Conservation (phyloP, 2,113 vertebrate genomes). For the Jacana jacana region DNA sequence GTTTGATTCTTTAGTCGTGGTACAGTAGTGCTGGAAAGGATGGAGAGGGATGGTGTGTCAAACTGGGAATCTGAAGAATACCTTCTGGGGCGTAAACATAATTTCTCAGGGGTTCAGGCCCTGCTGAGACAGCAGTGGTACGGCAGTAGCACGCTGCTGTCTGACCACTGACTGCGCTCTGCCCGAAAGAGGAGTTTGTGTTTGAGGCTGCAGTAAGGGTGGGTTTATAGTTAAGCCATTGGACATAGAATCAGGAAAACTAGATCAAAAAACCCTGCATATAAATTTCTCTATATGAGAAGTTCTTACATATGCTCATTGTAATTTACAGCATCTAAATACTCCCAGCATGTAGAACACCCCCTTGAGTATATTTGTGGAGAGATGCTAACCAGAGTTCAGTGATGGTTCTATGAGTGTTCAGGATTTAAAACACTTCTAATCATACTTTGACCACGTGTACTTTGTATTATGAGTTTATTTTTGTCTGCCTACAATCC, state of each 20-base stretch:
- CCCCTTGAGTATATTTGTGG: neutral
- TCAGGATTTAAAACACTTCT: neutral
- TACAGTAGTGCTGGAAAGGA: neutral
- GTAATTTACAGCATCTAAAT: neutral
- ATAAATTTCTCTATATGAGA: neutral
- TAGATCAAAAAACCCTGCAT: neutral
- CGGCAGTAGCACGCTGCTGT: neutral
- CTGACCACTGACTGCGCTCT: neutral
- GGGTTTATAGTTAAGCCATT: neutral
- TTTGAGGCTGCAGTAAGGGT: neutral
- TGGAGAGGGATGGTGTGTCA: neutral
- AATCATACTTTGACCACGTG: neutral
- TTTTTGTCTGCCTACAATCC: neutral
- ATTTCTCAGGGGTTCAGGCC: neutral
- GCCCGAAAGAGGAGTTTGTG: neutral
- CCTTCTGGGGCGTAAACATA: neutral
- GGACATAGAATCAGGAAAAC: neutral
- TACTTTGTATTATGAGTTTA: neutral
- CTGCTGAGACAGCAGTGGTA: neutral
- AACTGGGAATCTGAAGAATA: neutral
- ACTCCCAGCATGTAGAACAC: neutral
- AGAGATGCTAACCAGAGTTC: neutral
- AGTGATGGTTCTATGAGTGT: neutral
- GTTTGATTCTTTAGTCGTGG: neutral
- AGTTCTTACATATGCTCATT: neutral